Percentiles rank a stretch among this genome's conserved stretches.
Evolutionary conservation across 2,888 invertebrate species (phyloP).

Genomic region (Zeuzera pyrina): DNA sequence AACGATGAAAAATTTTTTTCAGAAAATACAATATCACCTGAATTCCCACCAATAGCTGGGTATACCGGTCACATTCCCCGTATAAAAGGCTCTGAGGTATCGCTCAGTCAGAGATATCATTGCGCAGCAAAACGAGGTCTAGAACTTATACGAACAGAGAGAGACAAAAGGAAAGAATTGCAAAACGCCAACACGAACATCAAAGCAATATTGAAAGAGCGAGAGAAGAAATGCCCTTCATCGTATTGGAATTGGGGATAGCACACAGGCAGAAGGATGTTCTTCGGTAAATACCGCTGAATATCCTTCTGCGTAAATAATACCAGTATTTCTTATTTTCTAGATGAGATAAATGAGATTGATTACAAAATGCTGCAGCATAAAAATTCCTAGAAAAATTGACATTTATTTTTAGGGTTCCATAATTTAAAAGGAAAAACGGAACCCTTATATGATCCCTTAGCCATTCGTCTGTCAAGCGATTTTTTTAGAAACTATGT

Average conservation of each 20-base stretch:
- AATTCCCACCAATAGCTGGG: constrained; percentile 80
- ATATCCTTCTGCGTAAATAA: constrained; percentile 59
- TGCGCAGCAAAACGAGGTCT: constrained; percentile 78
- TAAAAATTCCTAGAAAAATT: too few species aligned
- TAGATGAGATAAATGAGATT: too few species aligned
- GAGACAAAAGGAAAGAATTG: constrained; percentile 58
- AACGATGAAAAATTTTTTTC: constrained; percentile 28
- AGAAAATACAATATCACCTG: constrained; percentile 77
- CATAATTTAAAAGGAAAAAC: too few species aligned
- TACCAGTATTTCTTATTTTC: background rate
- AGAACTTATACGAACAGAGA: constrained; percentile 71
- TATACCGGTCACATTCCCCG: constrained; percentile 83
- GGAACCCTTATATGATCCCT: too few species aligned
- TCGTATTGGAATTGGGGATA: constrained; percentile 71
- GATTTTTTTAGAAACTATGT: too few species aligned
- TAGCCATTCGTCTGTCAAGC: too few species aligned
- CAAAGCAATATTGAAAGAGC: constrained; percentile 48
- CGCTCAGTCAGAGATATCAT: constrained; percentile 78
- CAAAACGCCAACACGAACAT: constrained; percentile 51
- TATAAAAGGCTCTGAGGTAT: constrained; percentile 77
- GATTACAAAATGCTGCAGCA: too few species aligned
- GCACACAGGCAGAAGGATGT: constrained; percentile 72
- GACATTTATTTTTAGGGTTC: too few species aligned
- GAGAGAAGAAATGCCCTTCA: constrained; percentile 43
- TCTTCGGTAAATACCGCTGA: constrained; percentile 60